These are phyloP conservation scores for Hyphantria cunea DNA, from an alignment of 1,140 invertebrate species.

Conservation along the genomic window DNA sequence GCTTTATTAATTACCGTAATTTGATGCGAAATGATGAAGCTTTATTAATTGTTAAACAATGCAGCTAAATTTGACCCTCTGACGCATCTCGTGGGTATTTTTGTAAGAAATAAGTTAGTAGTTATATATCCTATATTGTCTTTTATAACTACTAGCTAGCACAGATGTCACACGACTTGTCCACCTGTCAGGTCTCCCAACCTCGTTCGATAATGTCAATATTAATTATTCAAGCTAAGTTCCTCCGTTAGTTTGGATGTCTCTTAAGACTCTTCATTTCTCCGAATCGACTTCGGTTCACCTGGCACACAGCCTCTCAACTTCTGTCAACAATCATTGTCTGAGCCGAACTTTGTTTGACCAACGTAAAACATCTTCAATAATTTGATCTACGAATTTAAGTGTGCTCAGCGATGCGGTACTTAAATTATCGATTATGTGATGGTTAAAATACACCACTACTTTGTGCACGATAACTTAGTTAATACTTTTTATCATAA, in stretches of 20 bases:
- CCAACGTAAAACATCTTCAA: conserved; percentile 27
- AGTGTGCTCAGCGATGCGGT: conserved; percentile 4
- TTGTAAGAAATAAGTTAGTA: background rate
- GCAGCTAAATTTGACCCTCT: no score
- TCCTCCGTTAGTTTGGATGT: conserved; percentile 13
- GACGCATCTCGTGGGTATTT: background rate
- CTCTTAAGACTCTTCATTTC: conserved; percentile 25
- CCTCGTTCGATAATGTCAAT: background rate
- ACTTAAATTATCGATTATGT: background rate
- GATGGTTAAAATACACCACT: no score
- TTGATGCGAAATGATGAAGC: no score
- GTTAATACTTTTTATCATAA: no score
- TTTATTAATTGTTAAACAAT: background rate
- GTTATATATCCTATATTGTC: background rate
- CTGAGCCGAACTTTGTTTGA: conserved; percentile 15
- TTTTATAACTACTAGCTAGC: background rate
- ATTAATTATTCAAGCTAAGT: conserved; percentile 5
- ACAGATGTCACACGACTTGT: background rate
- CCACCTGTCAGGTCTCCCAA: background rate
- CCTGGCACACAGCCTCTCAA: conserved; percentile 13
- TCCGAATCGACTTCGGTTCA: conserved; percentile 19
- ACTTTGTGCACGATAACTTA: no score
- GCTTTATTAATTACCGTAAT: no score
- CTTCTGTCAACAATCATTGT: conserved; percentile 19
- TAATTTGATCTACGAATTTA: background rate